phyloP scores from a whole-genome alignment of 2,888 invertebrate genomes.

The Synergus itoensis region DNA sequence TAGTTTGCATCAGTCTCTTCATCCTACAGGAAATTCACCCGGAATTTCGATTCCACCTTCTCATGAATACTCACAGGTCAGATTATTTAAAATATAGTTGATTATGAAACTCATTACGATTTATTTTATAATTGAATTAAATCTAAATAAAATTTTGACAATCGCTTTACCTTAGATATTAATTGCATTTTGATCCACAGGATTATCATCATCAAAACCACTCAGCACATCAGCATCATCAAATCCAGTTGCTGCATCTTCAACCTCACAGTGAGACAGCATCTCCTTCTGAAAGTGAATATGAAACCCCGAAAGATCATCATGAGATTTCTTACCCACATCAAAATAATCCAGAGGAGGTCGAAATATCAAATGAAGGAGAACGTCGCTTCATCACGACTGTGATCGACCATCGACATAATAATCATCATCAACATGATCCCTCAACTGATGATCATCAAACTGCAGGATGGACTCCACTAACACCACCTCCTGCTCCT shows the following conservation, averaged over 20 bases:
- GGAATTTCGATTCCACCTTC: constrained; percentile 47
- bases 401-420: constrained; percentile 66
- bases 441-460: constrained; percentile 52
- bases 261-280: constrained; percentile 59
- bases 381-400: constrained; percentile 69
- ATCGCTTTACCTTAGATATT: neutral
- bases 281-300: constrained; percentile 57
- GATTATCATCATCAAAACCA: constrained; percentile 54
- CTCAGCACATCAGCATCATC: constrained; percentile 59
- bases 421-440: constrained; percentile 62
- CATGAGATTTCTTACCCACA: constrained; percentile 60
- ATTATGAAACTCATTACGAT: too few relatives aligned
- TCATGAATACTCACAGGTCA: constrained; percentile 38
- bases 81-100: neutral
- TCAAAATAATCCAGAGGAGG: constrained; percentile 59
- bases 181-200: constrained; percentile 18
- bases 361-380: constrained; percentile 57
- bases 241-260: constrained; percentile 68
- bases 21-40: constrained; percentile 49
- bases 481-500: constrained; percentile 72
- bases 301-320: constrained; percentile 67
- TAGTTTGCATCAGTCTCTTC: constrained; percentile 49
- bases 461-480: constrained; percentile 52
- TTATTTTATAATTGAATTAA: too few relatives aligned
- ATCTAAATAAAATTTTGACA: neutral